These are phyloP conservation scores for Isurus oxyrinchus DNA, from an alignment of 2,113 vertebrate species.

Conservation along the genomic window DNA sequence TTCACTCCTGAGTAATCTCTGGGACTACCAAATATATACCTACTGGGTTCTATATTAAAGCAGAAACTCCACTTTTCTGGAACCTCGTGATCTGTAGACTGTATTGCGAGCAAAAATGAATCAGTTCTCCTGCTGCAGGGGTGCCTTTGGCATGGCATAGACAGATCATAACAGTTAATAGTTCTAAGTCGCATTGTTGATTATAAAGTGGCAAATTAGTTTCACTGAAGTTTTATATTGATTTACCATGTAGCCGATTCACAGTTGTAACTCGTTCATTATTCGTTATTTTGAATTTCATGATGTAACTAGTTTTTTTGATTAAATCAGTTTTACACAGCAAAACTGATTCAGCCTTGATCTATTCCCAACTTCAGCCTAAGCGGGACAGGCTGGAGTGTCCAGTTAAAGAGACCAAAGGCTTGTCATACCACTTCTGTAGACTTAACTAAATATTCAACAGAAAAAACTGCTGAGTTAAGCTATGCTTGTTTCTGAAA, in stretches of 20 bases:
- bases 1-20: not conserved
- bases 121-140: not conserved
- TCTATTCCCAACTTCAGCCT: not conserved
- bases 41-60: not conserved
- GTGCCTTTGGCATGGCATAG: not conserved
- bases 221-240: not conserved
- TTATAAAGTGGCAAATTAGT: not conserved
- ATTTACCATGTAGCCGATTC: not conserved
- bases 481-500: no score
- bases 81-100: not conserved
- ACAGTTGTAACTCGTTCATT: not conserved
- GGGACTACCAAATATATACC: not conserved
- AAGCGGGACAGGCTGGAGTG: no score
- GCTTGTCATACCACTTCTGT: no score
- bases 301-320: not conserved
- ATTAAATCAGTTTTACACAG: not conserved
- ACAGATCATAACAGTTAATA: not conserved
- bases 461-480: no score
- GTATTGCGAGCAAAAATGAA: not conserved
- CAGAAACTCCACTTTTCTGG: not conserved
- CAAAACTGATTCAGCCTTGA: not conserved
- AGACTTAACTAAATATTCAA: no score
- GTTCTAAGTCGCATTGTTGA: not conserved
- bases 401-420: no score
- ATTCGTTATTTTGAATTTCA: not conserved